Evolutionary conservation across 2,888 invertebrate species (phyloP).

Genomic region (Pollenia angustigena): DNA sequence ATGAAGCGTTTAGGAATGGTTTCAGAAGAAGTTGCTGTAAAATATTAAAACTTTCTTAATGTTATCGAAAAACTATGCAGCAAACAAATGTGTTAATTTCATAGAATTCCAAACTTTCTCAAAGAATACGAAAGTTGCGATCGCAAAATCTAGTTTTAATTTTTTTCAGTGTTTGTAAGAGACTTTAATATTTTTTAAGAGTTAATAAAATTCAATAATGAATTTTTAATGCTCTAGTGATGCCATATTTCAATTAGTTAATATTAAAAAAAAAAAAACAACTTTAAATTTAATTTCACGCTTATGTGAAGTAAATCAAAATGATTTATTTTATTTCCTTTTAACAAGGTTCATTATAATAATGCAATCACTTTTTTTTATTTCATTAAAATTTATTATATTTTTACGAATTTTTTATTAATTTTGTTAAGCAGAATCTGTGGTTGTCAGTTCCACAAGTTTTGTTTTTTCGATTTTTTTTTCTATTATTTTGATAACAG

Average conservation of each 20-base stretch:
- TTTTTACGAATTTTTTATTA: slow-evolving; percentile 60
- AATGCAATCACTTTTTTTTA: slow-evolving; percentile 47
- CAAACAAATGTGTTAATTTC: no score
- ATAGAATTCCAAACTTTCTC: no score
- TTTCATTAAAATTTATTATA: slow-evolving; percentile 72
- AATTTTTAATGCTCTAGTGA: not conserved
- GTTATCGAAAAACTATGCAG: no score
- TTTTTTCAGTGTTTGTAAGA: no score
- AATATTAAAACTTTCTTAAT: no score
- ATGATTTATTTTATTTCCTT: slow-evolving; percentile 54
- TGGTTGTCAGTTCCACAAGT: slow-evolving; percentile 67
- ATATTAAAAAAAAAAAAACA: not conserved
- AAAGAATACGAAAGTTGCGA: no score
- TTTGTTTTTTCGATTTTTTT: slow-evolving; percentile 17
- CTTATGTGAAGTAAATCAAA: slow-evolving; percentile 60
- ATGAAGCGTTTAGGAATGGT: no score
- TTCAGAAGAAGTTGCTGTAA: no score
- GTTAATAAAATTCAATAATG: slow-evolving; percentile 17
- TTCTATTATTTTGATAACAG: slow-evolving; percentile 65
- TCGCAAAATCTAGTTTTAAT: no score
- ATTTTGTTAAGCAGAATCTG: slow-evolving; percentile 53
- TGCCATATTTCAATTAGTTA: slow-evolving; percentile 50
- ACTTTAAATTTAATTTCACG: slow-evolving; percentile 53
- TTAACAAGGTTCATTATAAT: slow-evolving; percentile 49
- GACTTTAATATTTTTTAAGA: no score